Conservation (phyloP, 2,888 invertebrate genomes). For the Pseudeuparius sepicola region DNA sequence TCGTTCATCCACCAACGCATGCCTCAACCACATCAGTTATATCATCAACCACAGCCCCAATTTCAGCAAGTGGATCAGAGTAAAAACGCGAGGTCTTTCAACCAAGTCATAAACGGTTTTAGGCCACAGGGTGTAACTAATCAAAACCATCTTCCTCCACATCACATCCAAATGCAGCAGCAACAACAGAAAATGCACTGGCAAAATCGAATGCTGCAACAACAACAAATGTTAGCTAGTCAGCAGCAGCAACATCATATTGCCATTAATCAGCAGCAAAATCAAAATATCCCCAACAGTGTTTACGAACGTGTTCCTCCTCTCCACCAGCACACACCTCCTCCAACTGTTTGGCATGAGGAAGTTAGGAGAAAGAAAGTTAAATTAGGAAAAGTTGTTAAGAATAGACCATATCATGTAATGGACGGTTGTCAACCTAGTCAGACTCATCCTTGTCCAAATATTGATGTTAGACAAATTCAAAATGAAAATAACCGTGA, state of each 20-base stretch:
- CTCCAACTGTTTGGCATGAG: constrained; percentile 45
- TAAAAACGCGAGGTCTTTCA: constrained; percentile 32
- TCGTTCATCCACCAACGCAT: constrained; percentile 21
- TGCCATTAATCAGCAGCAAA: constrained; percentile 30
- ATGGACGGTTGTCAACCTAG: constrained; percentile 32
- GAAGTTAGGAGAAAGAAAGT: constrained; percentile 50
- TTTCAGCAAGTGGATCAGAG: constrained; percentile 36
- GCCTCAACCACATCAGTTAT: constrained; percentile 25
- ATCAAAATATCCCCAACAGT: too few relatives aligned
- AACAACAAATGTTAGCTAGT: constrained; percentile 40
- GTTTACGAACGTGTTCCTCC: constrained; percentile 63
- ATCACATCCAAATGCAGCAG: constrained; percentile 36
- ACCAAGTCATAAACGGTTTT: constrained; percentile 29
- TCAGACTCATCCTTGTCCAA: constrained; percentile 43
- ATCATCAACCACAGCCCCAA: constrained; percentile 22
- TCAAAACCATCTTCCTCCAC: constrained; percentile 36
- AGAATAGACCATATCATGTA: constrained; percentile 46
- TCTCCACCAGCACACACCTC: constrained; percentile 58
- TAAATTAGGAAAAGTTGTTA: constrained; percentile 41
- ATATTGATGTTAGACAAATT: constrained; percentile 49
- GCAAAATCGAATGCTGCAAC: constrained; percentile 31
- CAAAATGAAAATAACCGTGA: constrained; percentile 38
- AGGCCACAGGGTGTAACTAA: constrained; percentile 28
- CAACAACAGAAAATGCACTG: constrained; percentile 49
- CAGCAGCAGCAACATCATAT: constrained; percentile 40